Conservation (phyloP, 2,888 invertebrate genomes). For the Philonicus albiceps region DNA sequence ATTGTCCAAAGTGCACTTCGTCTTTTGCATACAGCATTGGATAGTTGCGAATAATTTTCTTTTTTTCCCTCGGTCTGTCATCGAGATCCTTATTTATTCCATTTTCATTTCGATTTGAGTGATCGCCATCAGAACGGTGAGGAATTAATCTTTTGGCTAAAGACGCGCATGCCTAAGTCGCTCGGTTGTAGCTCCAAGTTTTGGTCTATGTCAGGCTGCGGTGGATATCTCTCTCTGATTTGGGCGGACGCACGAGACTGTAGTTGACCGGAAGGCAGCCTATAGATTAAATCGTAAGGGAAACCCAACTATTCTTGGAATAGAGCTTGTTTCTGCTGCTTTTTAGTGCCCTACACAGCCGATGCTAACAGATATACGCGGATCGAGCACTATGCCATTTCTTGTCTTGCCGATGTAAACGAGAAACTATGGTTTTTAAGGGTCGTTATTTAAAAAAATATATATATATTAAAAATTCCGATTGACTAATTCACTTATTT, state of each 20-base stretch:
- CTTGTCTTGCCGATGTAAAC: too few species aligned
- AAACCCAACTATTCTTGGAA: neutral
- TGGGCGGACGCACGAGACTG: neutral
- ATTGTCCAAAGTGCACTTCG: neutral
- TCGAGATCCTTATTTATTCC: neutral
- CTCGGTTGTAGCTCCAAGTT: neutral
- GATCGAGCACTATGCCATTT: too few species aligned
- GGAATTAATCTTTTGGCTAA: neutral
- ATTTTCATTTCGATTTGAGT: neutral
- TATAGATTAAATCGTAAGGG: neutral
- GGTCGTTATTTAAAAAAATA: too few species aligned
- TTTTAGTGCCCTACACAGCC: neutral
- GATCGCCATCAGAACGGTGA: neutral
- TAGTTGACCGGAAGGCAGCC: neutral
- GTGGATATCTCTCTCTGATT: neutral
- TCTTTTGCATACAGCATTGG: neutral
- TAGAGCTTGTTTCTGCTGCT: neutral
- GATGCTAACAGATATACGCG: neutral
- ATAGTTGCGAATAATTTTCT: neutral
- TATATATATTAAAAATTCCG: too few species aligned
- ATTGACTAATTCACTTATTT: too few species aligned
- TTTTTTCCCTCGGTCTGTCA: neutral
- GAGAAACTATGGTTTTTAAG: too few species aligned
- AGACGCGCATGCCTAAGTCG: neutral
- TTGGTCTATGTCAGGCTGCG: neutral